phyloP scores from a whole-genome alignment of 2,888 invertebrate genomes.

The Perdita meconis region DNA sequence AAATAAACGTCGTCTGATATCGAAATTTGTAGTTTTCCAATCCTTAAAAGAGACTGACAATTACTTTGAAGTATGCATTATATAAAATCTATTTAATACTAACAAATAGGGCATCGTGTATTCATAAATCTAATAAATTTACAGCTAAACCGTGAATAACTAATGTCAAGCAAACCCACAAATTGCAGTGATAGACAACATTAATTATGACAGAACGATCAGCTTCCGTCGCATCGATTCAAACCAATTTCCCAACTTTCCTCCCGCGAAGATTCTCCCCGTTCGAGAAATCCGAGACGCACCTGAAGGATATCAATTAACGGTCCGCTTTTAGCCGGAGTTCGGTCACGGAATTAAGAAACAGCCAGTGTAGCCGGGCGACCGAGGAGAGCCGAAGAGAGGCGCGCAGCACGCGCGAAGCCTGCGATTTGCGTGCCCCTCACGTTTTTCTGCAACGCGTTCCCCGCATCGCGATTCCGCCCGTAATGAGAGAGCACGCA shows the following conservation, averaged over 20 bases:
- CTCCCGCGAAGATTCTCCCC: conserved; percentile 5
- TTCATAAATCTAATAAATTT: no score
- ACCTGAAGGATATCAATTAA: conserved; percentile 49
- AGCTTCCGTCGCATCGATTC: no score
- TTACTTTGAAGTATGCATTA: no score
- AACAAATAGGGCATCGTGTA: no score
- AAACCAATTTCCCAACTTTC: background rate
- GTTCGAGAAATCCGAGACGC: background rate
- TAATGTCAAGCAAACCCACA: no score
- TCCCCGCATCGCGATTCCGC: conserved; percentile 77
- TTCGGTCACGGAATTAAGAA: conserved; percentile 56
- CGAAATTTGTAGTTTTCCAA: no score
- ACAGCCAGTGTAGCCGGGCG: conserved; percentile 22
- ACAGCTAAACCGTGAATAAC: no score
- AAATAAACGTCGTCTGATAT: no score
- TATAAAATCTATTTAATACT: no score
- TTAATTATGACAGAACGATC: no score
- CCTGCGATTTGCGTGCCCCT: conserved; percentile 79
- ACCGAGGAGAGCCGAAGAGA: conserved; percentile 15
- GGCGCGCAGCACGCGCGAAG: conserved; percentile 62
- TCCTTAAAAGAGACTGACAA: no score
- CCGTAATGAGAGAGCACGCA: conserved; percentile 81
- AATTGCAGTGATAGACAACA: no score
- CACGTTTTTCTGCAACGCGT: conserved; percentile 79
- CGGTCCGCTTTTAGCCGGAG: conserved; percentile 17